Evolutionary conservation across 2,113 vertebrate genomes (phyloP), one percentile per base, ranked within the genome.

Genomic region (Abramis brama): DNA sequence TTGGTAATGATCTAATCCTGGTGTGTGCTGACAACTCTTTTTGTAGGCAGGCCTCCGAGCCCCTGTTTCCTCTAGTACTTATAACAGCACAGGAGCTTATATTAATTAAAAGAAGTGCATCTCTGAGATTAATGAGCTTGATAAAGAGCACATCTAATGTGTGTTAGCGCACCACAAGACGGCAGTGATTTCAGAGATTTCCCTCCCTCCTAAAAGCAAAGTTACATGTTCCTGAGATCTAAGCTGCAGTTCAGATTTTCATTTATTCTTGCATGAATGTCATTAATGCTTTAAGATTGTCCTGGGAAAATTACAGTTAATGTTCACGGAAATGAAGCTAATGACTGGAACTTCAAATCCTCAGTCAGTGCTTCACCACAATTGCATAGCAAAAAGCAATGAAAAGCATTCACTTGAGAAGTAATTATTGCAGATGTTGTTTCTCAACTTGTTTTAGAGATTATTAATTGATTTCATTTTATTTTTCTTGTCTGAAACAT

Each of bases 21-120:
- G 47, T 57, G 59, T 73, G 64, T 78, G 84, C 74, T 86, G 73
- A 76, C 62, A 74, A 62, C n/a, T 79, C 55, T 68, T 77, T 81
- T 79, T 75, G 62, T 86, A 45, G 73, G 33, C 68, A 83, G 47
- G 47, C 36, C 60, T 43, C 83, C 55, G 77, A 60, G 45, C 73
- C 82, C 50, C 83, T 64, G 80, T 85, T 81, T 88, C 86, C 15
- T 57, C 62, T 85, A 85, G 86, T 91, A 87, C 91, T 91, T 90
- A 85, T 83, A 60, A 70, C 79, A 68, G 23, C 7, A 33, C 84
- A 89, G 78, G 86, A 89, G 90, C 88, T 78, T 85, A 90, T 88
- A 89, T 90, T 92, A 92, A 94, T 93, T 91, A 91, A 79, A 91
- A 91, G 76, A 87, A 90, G 86, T 92, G 87, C 87, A 90, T 92